Evolutionary conservation across 2,888 invertebrate genomes (phyloP), one percentile per base, ranked within the genome.

Genomic region (Lydus trimaculatus): DNA sequence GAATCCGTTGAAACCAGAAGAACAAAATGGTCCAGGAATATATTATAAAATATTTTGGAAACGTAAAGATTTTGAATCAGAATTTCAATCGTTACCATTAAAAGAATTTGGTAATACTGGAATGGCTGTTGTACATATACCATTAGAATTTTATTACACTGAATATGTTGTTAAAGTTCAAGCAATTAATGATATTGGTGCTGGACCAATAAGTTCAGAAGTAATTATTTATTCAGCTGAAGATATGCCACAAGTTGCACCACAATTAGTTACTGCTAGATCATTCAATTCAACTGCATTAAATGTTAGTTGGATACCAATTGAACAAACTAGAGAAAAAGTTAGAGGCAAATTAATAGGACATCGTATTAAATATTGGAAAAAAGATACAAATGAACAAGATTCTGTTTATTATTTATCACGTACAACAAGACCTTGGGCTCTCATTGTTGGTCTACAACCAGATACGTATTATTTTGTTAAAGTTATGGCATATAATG

Each of bases 361-460:
- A 0, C 96, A 97, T 83, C 91, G 97, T 81, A 92, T 98, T 71
- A 97, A 97, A 83, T 98, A 97, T 81, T 98, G 97, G 97, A 92
- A 91, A 81, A 90, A 91, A 75, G 89, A 87, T 15, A 90, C 90
- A 74, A 89, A 90, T 64, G 93, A 95, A 82, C 92, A 94, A 80
- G 92, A 93, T 80, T 88, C 91, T 66, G 92, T 95, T 58, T 95
- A 94, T 83, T 96, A 92, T 83, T 86, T 97, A 65, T 96, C 96
- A 11, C 90, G 96, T 71, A 93, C 93, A 1, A 94, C 92, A 1
- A 89, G 91, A 63, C 91, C 94, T 64, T 93, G 94, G 92, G 95
- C 97, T 0, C 87, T 97, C 2, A 94, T 99, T 80, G 97, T 98
- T 13, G 98, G 98, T 75, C 87, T 99, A 61, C 92, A 94, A 78